Evolutionary conservation across 92 coral and sea anemone species (phyloP).

Genomic region (Umimayanthus chanpuru): DNA sequence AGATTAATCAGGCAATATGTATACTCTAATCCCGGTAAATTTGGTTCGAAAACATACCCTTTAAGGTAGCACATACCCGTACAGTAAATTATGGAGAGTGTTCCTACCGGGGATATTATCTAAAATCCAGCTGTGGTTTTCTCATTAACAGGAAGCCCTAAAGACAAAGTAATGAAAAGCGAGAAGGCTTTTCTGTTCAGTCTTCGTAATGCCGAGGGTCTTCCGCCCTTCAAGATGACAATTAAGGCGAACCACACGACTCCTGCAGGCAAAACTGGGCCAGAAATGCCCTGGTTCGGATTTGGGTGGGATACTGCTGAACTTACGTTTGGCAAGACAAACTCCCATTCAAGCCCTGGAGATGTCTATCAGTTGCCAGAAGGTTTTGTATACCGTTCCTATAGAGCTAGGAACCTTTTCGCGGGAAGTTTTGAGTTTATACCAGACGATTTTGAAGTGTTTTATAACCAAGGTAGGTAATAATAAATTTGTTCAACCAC

Average conservation of each 20-base stretch:
- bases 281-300: conserved; percentile 4
- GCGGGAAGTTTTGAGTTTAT: conserved; percentile 26
- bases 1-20: too few relatives aligned
- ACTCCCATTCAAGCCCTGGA: not conserved
- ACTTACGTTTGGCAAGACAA: not conserved
- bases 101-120: too few relatives aligned
- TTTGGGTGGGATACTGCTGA: not conserved
- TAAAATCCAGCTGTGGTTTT: not conserved
- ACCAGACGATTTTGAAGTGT: conserved; percentile 37
- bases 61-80: too few relatives aligned
- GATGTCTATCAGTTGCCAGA: conserved; percentile 3
- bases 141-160: not conserved
- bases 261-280: conserved; percentile 4
- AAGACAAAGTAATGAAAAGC: conserved; percentile 3
- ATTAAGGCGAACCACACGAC: not conserved
- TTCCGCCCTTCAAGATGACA: conserved; percentile 29
- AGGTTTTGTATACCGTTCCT: not conserved
- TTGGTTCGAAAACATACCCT: too few relatives aligned
- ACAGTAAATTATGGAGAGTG: too few relatives aligned
- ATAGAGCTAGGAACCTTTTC: conserved; percentile 10
- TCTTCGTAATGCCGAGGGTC: conserved; percentile 27
- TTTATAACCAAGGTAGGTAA: conserved; percentile 16
- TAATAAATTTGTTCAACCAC: not conserved
- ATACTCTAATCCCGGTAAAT: too few relatives aligned
- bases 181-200: conserved; percentile 27